Evolutionary conservation across 1,140 invertebrate genomes (phyloP).

Genomic region (Manduca sexta): DNA sequence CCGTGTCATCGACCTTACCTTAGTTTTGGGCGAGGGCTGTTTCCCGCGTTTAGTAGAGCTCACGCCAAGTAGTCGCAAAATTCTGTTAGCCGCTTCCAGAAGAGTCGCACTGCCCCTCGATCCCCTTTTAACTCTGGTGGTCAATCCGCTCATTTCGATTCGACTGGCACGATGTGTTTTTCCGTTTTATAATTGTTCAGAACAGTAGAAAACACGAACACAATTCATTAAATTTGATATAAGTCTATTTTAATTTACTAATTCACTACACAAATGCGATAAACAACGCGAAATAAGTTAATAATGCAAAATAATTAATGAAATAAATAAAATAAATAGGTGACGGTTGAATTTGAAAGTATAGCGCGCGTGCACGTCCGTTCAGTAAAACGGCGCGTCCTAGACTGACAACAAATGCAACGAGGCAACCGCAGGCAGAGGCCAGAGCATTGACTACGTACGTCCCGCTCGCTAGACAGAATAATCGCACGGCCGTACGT

Average conservation of each 20-base stretch:
- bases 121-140: slow-evolving; percentile 70
- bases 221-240: slow-evolving; percentile 53
- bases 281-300: slow-evolving; percentile 26
- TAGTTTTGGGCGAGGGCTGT: slow-evolving; percentile 65
- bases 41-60: slow-evolving; percentile 70
- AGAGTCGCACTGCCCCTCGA: slow-evolving; percentile 72
- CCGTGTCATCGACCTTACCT: slow-evolving; percentile 60
- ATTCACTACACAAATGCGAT: slow-evolving; percentile 7
- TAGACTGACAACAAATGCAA: slow-evolving; percentile 47
- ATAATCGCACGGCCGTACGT: slow-evolving; percentile 53
- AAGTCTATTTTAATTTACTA: background rate
- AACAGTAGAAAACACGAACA: slow-evolving; percentile 58
- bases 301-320: slow-evolving; percentile 39
- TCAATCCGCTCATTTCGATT: slow-evolving; percentile 72
- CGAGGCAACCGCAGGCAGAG: slow-evolving; percentile 33
- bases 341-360: slow-evolving; percentile 8
- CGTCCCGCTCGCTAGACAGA: slow-evolving; percentile 58
- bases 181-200: slow-evolving; percentile 53
- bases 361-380: slow-evolving; percentile 40
- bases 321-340: slow-evolving; percentile 30
- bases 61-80: slow-evolving; percentile 68
- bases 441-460: slow-evolving; percentile 53
- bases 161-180: slow-evolving; percentile 51
- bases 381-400: slow-evolving; percentile 47
- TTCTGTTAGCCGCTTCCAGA: slow-evolving; percentile 71